These are phyloP conservation scores for Chelon auratus DNA, from an alignment of 2,797 vertebrate genomes.

Conservation along the genomic window DNA sequence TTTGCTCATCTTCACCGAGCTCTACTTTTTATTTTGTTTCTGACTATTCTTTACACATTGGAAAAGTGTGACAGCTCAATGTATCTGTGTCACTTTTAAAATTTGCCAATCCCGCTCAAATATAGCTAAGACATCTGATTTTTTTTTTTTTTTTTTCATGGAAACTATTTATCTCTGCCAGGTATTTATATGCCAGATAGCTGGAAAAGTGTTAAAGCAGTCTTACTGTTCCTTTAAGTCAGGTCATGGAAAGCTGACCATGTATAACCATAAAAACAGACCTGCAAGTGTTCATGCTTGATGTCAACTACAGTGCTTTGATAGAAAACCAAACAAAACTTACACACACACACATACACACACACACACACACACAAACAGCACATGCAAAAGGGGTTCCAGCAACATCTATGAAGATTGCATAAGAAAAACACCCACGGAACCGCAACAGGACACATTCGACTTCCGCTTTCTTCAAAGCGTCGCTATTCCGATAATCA, in stretches of 20 bases:
- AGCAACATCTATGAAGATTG: slow-evolving; percentile 56
- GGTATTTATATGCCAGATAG: background rate
- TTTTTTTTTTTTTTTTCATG: background rate
- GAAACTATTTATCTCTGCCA: slow-evolving; percentile 7
- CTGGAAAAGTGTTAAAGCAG: slow-evolving; percentile 23
- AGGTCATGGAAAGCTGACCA: slow-evolving; percentile 9
- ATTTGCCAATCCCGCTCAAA: background rate
- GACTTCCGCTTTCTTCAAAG: slow-evolving; percentile 66
- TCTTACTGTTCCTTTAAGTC: slow-evolving; percentile 29
- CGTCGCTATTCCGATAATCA: slow-evolving; percentile 79
- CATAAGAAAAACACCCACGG: slow-evolving; percentile 70
- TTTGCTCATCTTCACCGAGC: no score
- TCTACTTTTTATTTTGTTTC: no score
- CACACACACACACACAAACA: background rate
- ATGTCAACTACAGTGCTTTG: slow-evolving; percentile 3
- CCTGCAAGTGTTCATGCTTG: background rate
- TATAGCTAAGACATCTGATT: background rate
- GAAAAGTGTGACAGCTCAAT: background rate
- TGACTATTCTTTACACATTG: background rate
- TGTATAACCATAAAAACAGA: slow-evolving; percentile 11
- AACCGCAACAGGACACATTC: slow-evolving; percentile 64
- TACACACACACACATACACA: background rate
- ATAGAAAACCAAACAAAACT: slow-evolving; percentile 19
- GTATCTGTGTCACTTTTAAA: background rate
- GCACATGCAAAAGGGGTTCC: slow-evolving; percentile 47